phyloP scores from a whole-genome alignment of 2,113 vertebrate genomes.

The Pangasianodon gigas region DNA sequence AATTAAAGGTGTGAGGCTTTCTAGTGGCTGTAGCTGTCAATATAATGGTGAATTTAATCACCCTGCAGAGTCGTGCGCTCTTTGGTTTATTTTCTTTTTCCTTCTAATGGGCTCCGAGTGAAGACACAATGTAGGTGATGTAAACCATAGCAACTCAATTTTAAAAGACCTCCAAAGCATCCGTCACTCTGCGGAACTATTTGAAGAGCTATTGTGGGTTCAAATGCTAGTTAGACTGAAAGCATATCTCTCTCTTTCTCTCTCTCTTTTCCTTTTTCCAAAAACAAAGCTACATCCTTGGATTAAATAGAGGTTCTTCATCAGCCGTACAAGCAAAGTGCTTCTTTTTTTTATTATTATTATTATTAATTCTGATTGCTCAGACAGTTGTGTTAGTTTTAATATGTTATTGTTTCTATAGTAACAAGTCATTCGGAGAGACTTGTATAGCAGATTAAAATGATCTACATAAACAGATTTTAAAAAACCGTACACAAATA shows the following conservation, averaged over 20 bases:
- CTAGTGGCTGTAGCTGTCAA: neutral
- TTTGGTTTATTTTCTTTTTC: constrained; percentile 7
- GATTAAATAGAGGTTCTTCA: neutral
- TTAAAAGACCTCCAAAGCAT: constrained; percentile 9
- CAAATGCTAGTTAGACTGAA: neutral
- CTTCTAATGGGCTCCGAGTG: neutral
- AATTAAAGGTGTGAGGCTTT: neutral
- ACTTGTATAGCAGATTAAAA: neutral
- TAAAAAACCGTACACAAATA: neutral
- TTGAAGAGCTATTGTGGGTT: neutral
- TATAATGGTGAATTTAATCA: neutral
- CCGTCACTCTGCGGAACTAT: neutral
- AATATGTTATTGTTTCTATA: neutral
- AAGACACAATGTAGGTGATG: constrained; percentile 10
- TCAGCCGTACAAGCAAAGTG: neutral
- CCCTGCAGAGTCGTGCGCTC: neutral
- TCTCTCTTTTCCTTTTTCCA: neutral
- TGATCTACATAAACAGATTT: neutral
- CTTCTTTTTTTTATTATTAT: neutral
- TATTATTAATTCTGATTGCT: neutral
- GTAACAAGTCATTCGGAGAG: neutral
- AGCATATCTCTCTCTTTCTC: neutral
- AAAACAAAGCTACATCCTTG: neutral
- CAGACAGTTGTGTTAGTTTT: neutral
- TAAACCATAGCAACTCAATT: constrained; percentile 3